Percentiles rank a stretch among this genome's conserved stretches.
These are phyloP conservation scores for Cylindroiulus punctatus DNA, from an alignment of 2,888 invertebrate genomes.

Conservation along the genomic window DNA sequence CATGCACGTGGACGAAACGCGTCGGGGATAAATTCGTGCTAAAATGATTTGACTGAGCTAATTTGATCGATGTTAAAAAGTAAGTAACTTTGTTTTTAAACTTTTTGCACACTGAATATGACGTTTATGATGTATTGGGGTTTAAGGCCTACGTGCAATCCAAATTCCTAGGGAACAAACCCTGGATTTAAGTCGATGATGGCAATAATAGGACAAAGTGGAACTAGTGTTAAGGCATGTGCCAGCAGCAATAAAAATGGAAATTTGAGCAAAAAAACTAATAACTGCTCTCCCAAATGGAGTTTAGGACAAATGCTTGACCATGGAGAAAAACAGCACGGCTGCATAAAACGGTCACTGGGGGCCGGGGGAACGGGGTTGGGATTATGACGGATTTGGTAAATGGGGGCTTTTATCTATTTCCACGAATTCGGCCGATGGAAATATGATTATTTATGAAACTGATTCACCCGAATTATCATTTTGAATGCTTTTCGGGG, in stretches of 20 bases:
- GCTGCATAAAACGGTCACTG: not conserved
- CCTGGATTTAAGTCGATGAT: conserved; percentile 4
- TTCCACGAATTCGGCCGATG: not conserved
- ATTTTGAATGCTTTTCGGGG: conserved; percentile 35
- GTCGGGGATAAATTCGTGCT: no score
- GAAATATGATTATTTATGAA: conserved; percentile 38
- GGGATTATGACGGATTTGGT: not conserved
- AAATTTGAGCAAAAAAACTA: not conserved
- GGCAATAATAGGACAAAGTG: not conserved
- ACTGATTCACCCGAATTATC: conserved; percentile 24
- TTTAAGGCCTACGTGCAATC: no score
- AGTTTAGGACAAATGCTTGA: not conserved
- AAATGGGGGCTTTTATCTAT: conserved; percentile 14
- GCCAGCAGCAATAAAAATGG: not conserved
- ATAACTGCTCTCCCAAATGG: not conserved
- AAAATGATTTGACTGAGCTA: no score
- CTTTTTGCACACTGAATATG: no score
- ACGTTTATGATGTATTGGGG: no score
- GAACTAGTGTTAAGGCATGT: conserved; percentile 15
- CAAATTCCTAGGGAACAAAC: not conserved
- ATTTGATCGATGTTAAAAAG: no score
- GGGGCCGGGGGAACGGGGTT: not conserved
- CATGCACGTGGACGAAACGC: no score
- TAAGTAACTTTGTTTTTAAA: no score
- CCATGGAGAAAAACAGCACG: not conserved